Percentiles rank a stretch among this genome's conserved stretches.
phyloP scores from a whole-genome alignment of 2,888 invertebrate genomes.

The Volucella inflata region DNA sequence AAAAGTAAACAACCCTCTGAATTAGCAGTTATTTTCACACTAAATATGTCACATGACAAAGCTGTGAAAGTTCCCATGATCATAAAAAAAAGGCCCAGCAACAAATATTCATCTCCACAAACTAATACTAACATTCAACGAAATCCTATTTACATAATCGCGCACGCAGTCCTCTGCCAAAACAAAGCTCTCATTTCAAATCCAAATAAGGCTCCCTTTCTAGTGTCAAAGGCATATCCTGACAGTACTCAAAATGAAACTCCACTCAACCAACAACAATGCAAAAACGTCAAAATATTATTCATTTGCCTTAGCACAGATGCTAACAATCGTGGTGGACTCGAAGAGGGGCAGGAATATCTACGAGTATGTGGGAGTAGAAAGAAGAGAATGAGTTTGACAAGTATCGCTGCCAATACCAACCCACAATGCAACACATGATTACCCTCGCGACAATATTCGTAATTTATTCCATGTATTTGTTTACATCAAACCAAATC shows the following conservation, averaged over 20 bases:
- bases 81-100: background rate
- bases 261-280: conserved; percentile 16
- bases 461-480: conserved; percentile 50
- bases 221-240: conserved; percentile 10
- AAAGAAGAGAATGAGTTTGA: background rate
- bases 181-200: conserved; percentile 26
- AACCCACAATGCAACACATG: conserved; percentile 8
- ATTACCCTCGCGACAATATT: conserved; percentile 16
- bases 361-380: no score
- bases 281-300: conserved; percentile 31
- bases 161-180: conserved; percentile 21
- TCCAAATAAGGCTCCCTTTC: conserved; percentile 1
- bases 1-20: no score
- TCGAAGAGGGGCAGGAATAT: background rate
- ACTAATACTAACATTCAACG: background rate
- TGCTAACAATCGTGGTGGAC: background rate
- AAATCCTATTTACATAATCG: conserved; percentile 51
- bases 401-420: background rate
- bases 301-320: conserved; percentile 5
- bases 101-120: conserved; percentile 1
- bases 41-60: no score
- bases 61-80: background rate
- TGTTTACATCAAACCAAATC: conserved; percentile 27
- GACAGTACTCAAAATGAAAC: background rate
- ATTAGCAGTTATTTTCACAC: no score